phyloP scores from a whole-genome alignment of 1,140 invertebrate species.

The Macrotrachela quadricornifera region DNA sequence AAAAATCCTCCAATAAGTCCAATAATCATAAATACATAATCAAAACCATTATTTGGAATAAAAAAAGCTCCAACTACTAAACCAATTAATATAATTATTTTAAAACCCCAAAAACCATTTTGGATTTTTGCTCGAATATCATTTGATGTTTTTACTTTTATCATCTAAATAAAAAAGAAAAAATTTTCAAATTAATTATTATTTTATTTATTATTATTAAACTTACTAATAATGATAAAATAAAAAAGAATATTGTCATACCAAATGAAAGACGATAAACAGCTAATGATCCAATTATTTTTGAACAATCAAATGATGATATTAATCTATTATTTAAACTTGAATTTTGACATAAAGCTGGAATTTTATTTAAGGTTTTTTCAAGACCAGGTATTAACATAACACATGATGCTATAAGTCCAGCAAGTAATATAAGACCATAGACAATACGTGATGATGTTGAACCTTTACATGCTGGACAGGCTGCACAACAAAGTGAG shows the following conservation, averaged over 20 bases:
- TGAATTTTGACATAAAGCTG: neutral
- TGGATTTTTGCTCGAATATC: constrained; percentile 80
- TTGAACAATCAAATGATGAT: constrained; percentile 44
- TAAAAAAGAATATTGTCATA: constrained; percentile 67
- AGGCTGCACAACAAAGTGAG: constrained; percentile 79
- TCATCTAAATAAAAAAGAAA: neutral
- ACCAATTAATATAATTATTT: constrained; percentile 77
- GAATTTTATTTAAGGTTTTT: no score
- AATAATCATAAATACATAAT: constrained; percentile 14
- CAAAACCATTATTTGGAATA: constrained; percentile 57
- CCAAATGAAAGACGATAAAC: constrained; percentile 83
- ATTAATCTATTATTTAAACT: neutral
- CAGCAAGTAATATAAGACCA: constrained; percentile 68
- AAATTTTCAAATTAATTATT: neutral
- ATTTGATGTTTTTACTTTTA: constrained; percentile 40
- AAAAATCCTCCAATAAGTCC: constrained; percentile 55
- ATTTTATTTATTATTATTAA: no score
- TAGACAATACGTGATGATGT: constrained; percentile 90
- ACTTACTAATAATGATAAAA: constrained; percentile 73
- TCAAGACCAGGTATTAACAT: constrained; percentile 52
- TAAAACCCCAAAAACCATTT: constrained; percentile 98
- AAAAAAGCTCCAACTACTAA: constrained; percentile 86
- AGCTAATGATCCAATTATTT: constrained; percentile 64
- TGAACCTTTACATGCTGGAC: constrained; percentile 83
- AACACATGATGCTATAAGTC: constrained; percentile 66